Evolutionary conservation across 1,140 invertebrate species (phyloP).

Genomic region (Eupristina koningsbergeri): DNA sequence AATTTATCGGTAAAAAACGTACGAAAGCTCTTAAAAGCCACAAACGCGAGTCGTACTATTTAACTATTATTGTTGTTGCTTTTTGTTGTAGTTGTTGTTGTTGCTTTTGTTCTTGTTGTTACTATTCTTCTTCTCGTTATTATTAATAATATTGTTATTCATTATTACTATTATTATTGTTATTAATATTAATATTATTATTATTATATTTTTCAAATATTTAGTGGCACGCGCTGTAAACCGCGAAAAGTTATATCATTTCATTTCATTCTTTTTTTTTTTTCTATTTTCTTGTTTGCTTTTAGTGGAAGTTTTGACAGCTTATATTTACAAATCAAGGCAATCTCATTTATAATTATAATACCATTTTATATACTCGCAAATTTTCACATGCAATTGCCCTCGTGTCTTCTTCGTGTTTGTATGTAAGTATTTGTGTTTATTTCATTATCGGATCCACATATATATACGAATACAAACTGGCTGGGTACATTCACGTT

Average conservation of each 20-base stretch:
- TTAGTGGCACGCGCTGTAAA: conserved; percentile 32
- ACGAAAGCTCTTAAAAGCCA: conserved; percentile 63
- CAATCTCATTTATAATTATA: conserved; percentile 59
- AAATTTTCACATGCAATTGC: neutral
- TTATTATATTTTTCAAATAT: conserved; percentile 12
- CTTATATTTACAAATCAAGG: conserved; percentile 72
- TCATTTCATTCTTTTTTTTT: neutral
- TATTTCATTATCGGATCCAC: neutral
- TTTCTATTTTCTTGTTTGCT: neutral
- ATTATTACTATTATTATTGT: too few species aligned
- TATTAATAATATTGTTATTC: too few species aligned
- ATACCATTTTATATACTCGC: conserved; percentile 15
- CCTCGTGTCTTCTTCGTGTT: neutral
- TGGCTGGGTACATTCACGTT: neutral
- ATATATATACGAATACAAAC: neutral
- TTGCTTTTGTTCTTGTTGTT: too few species aligned
- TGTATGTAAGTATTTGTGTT: neutral
- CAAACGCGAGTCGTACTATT: conserved; percentile 55
- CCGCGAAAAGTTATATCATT: conserved; percentile 7
- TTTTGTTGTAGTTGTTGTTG: neutral
- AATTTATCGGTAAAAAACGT: conserved; percentile 61
- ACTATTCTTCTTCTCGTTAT: too few species aligned
- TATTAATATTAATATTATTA: neutral
- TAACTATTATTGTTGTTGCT: neutral
- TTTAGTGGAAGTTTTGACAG: conserved; percentile 64